Evolutionary conservation across 2,113 vertebrate species (phyloP).

Genomic region (Cochlearius cochlearius): DNA sequence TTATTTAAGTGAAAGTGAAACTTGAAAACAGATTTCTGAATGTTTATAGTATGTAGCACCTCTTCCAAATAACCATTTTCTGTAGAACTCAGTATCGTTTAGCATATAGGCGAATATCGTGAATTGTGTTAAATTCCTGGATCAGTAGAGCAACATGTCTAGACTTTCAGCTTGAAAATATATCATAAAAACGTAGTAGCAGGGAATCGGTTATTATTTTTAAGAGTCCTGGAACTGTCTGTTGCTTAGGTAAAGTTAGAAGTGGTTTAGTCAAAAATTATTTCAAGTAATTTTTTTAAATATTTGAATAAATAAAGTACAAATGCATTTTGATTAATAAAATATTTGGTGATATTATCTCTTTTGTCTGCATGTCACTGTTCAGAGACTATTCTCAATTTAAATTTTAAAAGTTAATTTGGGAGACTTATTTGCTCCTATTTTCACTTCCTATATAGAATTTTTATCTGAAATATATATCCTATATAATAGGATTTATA

Average conservation of each 20-base stretch:
- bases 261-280: background rate
- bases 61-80: background rate
- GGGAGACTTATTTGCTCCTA: background rate
- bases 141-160: background rate
- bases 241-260: background rate
- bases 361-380: background rate
- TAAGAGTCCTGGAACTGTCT: background rate
- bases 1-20: background rate
- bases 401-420: background rate
- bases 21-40: background rate
- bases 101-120: background rate
- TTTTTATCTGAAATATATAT: background rate
- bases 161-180: background rate
- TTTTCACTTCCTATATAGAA: background rate
- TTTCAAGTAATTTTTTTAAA: background rate
- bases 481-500: background rate
- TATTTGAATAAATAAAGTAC: background rate
- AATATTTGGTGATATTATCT: accelerated
- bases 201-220: background rate
- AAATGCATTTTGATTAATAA: background rate
- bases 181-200: background rate
- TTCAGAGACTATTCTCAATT: background rate
- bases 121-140: background rate
- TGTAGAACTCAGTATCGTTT: background rate
- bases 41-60: background rate